Conservation (phyloP, 2,113 vertebrate species). For the Hucho hucho region DNA sequence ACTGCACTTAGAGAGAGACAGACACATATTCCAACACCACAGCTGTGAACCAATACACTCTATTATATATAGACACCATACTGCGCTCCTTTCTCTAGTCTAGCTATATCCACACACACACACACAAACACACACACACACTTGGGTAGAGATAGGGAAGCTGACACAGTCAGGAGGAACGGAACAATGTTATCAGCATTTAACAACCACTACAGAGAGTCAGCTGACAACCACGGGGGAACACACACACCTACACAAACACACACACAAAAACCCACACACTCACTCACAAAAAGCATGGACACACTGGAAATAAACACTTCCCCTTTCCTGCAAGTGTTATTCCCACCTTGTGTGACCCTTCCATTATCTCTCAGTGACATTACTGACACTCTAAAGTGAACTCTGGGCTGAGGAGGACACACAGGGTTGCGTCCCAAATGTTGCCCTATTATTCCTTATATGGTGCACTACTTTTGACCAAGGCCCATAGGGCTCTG, state of each 20-base stretch:
- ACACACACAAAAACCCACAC: neutral
- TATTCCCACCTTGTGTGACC: neutral
- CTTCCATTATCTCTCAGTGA: slow-evolving; percentile 12
- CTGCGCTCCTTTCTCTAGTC: neutral
- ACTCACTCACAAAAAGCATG: neutral
- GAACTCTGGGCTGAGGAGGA: neutral
- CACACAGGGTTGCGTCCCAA: too few species aligned
- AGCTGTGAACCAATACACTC: neutral
- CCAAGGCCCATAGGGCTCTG: too few species aligned
- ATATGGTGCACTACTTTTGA: too few species aligned
- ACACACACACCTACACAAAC: slow-evolving; percentile 8
- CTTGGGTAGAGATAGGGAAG: neutral
- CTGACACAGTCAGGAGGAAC: slow-evolving; percentile 6
- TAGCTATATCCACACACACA: neutral
- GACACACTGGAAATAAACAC: neutral
- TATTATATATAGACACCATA: neutral
- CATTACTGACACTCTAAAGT: neutral
- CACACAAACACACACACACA: slow-evolving; percentile 15
- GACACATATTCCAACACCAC: neutral
- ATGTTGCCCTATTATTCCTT: too few species aligned
- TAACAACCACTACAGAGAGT: neutral
- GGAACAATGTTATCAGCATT: slow-evolving; percentile 5
- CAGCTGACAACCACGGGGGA: neutral
- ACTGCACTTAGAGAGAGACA: too few species aligned
- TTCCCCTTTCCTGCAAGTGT: neutral